A percentile compares a stretch with the other conserved stretches of the same genome.
Conservation (phyloP, 2,113 vertebrate genomes). For the Sarotherodon lohbergeri region DNA sequence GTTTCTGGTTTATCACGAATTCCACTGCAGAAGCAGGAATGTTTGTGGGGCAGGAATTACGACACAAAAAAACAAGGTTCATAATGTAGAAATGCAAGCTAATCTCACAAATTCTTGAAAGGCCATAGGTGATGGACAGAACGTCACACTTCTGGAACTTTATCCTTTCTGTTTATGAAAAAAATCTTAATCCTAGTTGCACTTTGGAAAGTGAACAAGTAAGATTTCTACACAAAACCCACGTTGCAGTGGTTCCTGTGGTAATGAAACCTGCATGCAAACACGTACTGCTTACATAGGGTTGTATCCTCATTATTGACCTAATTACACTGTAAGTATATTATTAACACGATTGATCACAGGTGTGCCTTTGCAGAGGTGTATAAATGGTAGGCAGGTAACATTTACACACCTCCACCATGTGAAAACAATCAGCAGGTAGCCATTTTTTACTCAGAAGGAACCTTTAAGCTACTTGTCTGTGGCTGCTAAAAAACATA, state of each 20-base stretch:
- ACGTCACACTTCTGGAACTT: background rate
- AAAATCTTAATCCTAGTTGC: background rate
- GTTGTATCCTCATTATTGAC: slow-evolving; percentile 3
- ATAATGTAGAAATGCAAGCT: background rate
- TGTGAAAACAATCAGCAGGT: background rate
- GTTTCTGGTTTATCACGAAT: background rate
- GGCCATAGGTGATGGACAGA: background rate
- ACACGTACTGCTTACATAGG: slow-evolving; percentile 22
- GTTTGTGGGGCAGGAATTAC: background rate
- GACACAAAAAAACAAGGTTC: background rate
- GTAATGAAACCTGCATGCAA: background rate
- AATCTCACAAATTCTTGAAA: background rate
- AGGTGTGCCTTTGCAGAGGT: background rate
- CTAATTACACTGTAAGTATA: slow-evolving; percentile 12
- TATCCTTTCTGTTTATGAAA: background rate
- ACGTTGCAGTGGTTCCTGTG: background rate
- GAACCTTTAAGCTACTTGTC: background rate
- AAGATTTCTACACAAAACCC: background rate
- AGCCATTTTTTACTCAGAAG: background rate
- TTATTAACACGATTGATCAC: background rate
- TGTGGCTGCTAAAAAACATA: background rate
- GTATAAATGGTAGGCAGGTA: background rate
- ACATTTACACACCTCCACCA: background rate
- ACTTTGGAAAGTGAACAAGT: background rate
- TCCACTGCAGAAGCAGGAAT: background rate